Evolutionary conservation across 2,113 vertebrate species (phyloP), one percentile per base, ranked within the genome.

Genomic region (Cynocephalus volans): DNA sequence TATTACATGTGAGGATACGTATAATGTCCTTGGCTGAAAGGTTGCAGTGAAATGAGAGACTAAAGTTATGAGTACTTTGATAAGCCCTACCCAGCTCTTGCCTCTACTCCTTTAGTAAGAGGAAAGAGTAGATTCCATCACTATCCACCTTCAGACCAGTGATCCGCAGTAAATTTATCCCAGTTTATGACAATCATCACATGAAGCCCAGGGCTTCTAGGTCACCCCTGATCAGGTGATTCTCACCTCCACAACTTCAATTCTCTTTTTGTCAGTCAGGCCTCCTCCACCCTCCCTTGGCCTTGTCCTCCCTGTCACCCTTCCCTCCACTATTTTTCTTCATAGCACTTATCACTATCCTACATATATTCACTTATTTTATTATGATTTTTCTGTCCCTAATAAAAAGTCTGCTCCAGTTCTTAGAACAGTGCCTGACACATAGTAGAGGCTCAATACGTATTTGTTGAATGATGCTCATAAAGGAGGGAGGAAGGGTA

Each of bases 151-250:
- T 21, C 2, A 48, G 69, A 31, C 67, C 10, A 15, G 23, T 33
- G 67, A 3, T 26, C 33, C 18, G 45, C 23, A 60, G 28, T 36
- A n/a, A 52, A 17, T 48, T 15, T 12, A 28, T 2, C 58, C 36
- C 8, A 0, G 10, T 62, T 58, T n/a, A 0, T 21, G 50, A 5
- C 81, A 26, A 0, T 90, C 24, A 11, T 18, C 48, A 17, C 1
- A 4, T 1, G 64, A 33, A 62, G 58, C 62, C n/a, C 24, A 52
- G 10, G 4, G 36, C 75, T 62, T 67, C 33, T 48, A 3, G 31
- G 69, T 33, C 70, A 84, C 24, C 21, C 45, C 56, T 5, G 41
- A 0, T 11, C 72, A 15, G 2, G 8, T 6, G 28, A 54, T 54
- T 54, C 62, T 87, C 6, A 3, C 24, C 70, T 79, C n/a, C 31